Base-by-base conservation (phyloP, 2,113 vertebrate genomes). In the Lutjanus erythropterus region DNA sequence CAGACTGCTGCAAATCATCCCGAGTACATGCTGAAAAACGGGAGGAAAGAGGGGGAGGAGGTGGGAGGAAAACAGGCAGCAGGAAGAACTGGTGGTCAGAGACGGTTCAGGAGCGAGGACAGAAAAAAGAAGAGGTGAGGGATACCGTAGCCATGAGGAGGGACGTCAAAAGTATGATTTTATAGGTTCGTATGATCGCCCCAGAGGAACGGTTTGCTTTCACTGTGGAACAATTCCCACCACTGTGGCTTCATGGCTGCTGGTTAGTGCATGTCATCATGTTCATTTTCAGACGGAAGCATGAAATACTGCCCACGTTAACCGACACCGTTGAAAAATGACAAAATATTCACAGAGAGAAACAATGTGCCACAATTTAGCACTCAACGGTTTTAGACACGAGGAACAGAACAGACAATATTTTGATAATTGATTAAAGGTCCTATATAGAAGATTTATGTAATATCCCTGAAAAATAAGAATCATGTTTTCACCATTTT, bases 1-100 rank as follows among this genome's bases (percentile, higher is more conserved):
- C 89, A 90, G 85, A 61, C 81, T 41, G 82, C 89, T 11, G 86
- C 90, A 93, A 95, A 94, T 95, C 92, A 93, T 84, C 75, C 61
- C 0, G 68, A 87, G 84, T 79, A 52, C 80, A 85, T 41, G 81
- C 81, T 84, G 78, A 81, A 88, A 52, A 89, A 81, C 21, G 16
- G 42, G 42, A 9, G 50, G 39, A 42, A 23, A 46, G 70, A 41
- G 31, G 41, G 21, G 19, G 27, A 41, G 70, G 55, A n/a, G 37
- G 31, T 56, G 72, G 39, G 65, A 64, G 41, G 52, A 25, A 58
- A 65, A 67, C 58, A 82, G 77, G 56, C 39, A 73, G 71, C 8
- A 61, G 56, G 75, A 61, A 55, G 78, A 66, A 82, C 58, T 23
- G 29, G 80, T 66, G 78, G 39, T 69, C 49, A 2, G 31, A 62